These are phyloP conservation scores for Prolemur simus DNA, from an alignment of 2,113 vertebrate genomes.

Conservation along the genomic window DNA sequence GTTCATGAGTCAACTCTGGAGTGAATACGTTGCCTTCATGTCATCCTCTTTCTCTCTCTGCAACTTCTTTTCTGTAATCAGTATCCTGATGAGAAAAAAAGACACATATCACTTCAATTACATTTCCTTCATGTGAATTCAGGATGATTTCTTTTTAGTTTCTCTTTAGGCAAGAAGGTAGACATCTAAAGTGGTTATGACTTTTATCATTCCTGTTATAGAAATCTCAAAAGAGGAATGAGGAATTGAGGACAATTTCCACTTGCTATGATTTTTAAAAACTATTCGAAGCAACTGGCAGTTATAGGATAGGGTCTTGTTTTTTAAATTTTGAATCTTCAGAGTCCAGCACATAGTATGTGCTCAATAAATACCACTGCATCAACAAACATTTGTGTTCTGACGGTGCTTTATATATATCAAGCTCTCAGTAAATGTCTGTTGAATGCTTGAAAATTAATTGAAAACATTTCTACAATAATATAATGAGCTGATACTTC, in stretches of 20 bases:
- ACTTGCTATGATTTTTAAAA: neutral
- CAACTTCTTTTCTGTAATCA: neutral
- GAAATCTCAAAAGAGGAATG: neutral
- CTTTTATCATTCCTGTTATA: neutral
- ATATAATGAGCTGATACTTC: neutral
- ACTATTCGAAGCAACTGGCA: neutral
- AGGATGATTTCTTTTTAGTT: neutral
- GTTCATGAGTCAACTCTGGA: conserved; percentile 39
- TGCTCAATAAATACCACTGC: neutral
- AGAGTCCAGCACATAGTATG: fast-evolving
- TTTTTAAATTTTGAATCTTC: neutral
- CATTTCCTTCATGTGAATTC: neutral
- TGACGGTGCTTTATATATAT: fast-evolving
- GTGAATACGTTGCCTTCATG: neutral
- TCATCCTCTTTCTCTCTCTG: neutral
- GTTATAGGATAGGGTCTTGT: fast-evolving
- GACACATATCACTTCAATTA: neutral
- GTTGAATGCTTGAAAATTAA: neutral
- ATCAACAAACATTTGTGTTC: neutral
- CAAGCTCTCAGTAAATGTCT: neutral
- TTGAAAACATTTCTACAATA: neutral
- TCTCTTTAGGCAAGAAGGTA: neutral
- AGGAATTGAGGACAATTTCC: neutral
- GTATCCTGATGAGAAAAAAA: neutral
- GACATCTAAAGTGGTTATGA: neutral